A percentile compares a stretch with the other conserved stretches of the same genome.
Conservation (phyloP, 2,797 vertebrate genomes). For the Acipenser oxyrinchus region DNA sequence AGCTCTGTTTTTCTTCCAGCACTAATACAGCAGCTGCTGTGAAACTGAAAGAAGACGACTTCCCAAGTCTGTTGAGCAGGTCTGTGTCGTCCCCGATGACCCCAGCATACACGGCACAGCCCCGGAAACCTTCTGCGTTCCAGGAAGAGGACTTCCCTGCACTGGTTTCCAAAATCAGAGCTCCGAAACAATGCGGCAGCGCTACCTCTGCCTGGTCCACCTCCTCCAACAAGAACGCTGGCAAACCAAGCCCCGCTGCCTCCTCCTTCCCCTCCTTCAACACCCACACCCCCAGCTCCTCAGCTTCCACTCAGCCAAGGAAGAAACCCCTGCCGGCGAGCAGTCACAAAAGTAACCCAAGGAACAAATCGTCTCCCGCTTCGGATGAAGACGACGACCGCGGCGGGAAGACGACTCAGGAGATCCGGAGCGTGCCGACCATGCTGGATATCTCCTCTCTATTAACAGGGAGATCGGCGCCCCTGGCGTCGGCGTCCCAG, state of each 20-base stretch:
- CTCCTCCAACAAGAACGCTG: constrained; percentile 48
- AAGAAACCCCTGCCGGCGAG: constrained; percentile 57
- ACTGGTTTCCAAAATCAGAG: constrained; percentile 73
- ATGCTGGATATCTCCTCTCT: constrained; percentile 82
- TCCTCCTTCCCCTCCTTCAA: constrained; percentile 33
- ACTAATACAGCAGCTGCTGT: constrained; percentile 38
- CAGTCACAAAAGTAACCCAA: constrained; percentile 37
- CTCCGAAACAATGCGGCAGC: constrained; percentile 50
- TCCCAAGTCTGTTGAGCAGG: constrained; percentile 72
- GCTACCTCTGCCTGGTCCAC: constrained; percentile 76
- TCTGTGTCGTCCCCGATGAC: constrained; percentile 43
- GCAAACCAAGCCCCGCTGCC: constrained; percentile 28
- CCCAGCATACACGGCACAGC: constrained; percentile 59
- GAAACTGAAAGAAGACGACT: constrained; percentile 87
- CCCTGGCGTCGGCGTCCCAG: constrained; percentile 37
- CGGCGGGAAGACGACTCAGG: constrained; percentile 57
- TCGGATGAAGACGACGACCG: constrained; percentile 51
- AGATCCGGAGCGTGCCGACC: constrained; percentile 68
- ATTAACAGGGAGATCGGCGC: constrained; percentile 55
- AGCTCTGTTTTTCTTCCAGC: constrained; percentile 30
- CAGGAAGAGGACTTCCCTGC: constrained; percentile 96
- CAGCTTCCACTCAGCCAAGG: constrained; percentile 44
- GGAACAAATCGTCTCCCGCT: constrained; percentile 45
- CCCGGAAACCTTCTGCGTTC: constrained; percentile 67
- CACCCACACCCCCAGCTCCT: constrained; percentile 8